A percentile compares a stretch with the other conserved stretches of the same genome.
phyloP scores from a whole-genome alignment of 1,140 invertebrate species.

The Drosophila malerkotliana region DNA sequence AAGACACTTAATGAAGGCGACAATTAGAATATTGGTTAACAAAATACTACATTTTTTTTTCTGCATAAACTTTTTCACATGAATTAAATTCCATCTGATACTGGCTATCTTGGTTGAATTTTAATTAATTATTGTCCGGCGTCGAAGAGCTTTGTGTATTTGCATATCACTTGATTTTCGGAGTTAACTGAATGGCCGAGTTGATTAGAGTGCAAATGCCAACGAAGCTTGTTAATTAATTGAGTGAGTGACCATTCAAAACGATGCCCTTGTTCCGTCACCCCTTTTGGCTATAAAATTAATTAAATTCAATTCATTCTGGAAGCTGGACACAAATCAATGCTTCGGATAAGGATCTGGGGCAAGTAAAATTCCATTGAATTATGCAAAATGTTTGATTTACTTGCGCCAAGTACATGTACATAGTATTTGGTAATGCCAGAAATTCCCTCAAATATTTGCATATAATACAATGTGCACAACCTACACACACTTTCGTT shows the following conservation, averaged over 20 bases:
- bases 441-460: conserved; percentile 62
- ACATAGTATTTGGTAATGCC: conserved; percentile 25
- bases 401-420: conserved; percentile 19
- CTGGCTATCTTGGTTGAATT: not conserved
- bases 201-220: conserved; percentile 57
- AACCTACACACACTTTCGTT: not conserved
- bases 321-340: not conserved
- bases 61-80: no score
- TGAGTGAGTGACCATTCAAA: conserved; percentile 45
- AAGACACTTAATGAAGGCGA: not conserved
- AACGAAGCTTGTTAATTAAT: conserved; percentile 73
- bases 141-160: conserved; percentile 27
- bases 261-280: not conserved
- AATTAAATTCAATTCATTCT: conserved; percentile 69
- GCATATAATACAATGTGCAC: conserved; percentile 39
- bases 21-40: not conserved
- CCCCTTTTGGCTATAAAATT: conserved; percentile 53
- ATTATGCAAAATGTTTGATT: conserved; percentile 70
- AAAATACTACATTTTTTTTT: no score
- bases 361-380: conserved; percentile 43
- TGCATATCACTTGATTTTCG: conserved; percentile 65
- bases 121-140: conserved; percentile 47
- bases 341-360: conserved; percentile 21
- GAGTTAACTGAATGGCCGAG: conserved; percentile 40
- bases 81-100: not conserved